Conservation (phyloP, 1,140 invertebrate genomes). For the Cheumatopsyche charites region DNA sequence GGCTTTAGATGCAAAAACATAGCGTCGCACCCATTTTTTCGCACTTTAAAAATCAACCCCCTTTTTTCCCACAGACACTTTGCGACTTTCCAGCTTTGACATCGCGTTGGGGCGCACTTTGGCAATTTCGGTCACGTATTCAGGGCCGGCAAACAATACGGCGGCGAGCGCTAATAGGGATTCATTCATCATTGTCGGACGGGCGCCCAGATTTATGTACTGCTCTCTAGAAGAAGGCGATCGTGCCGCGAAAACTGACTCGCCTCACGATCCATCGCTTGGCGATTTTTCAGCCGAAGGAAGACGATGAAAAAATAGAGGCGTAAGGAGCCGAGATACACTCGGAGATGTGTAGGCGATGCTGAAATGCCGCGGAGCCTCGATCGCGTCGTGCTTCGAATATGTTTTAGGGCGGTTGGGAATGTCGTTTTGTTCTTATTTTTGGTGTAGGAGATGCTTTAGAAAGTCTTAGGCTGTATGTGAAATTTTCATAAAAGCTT, state of each 20-base stretch:
- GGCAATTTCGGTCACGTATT: conserved; percentile 42
- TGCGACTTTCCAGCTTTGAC: not conserved
- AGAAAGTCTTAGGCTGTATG: too few relatives aligned
- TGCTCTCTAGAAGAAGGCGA: conserved; percentile 13
- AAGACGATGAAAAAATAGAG: conserved; percentile 4
- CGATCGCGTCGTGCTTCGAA: conserved; percentile 15
- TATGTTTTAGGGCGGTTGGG: not conserved
- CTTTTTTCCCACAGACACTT: not conserved
- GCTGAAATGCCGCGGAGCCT: not conserved
- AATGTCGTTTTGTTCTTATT: not conserved
- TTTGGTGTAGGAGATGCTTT: not conserved
- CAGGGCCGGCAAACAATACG: conserved; percentile 45
- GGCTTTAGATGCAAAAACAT: too few relatives aligned
- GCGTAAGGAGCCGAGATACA: conserved; percentile 5
- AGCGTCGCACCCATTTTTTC: not conserved
- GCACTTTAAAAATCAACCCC: not conserved
- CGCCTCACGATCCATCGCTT: conserved; percentile 2
- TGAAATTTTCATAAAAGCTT: too few relatives aligned
- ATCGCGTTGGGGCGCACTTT: not conserved
- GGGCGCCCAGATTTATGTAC: conserved; percentile 45
- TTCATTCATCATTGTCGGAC: conserved; percentile 48
- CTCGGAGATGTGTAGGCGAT: not conserved
- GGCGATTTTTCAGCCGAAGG: conserved; percentile 20
- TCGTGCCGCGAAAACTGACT: conserved; percentile 32
- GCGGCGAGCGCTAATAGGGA: conserved; percentile 44